These are phyloP conservation scores for Anorthoa munda DNA, from an alignment of 2,888 invertebrate species.

Conservation along the genomic window DNA sequence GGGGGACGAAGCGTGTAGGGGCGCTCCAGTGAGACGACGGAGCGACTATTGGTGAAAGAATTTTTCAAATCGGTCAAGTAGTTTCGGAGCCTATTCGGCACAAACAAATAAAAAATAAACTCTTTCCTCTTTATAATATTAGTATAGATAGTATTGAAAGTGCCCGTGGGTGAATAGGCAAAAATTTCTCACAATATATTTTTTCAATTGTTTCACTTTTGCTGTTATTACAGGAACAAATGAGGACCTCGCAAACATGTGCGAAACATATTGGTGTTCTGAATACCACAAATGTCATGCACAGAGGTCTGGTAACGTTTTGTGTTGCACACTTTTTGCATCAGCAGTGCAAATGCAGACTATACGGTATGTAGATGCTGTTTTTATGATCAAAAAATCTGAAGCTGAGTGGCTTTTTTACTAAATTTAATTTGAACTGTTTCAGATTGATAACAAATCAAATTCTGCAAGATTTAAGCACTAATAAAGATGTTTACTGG, in stretches of 20 bases:
- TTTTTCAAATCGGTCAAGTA: too few relatives aligned
- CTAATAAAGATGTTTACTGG: conserved; percentile 94
- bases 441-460: conserved; percentile 92
- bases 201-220: too few relatives aligned
- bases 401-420: neutral
- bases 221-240: conserved; percentile 26
- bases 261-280: conserved; percentile 95
- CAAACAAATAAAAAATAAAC: too few relatives aligned
- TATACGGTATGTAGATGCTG: conserved; percentile 90
- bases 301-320: conserved; percentile 91
- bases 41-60: too few relatives aligned
- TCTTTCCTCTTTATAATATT: too few relatives aligned
- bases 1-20: too few relatives aligned
- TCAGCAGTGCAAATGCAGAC: conserved; percentile 94
- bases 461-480: conserved; percentile 91
- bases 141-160: too few relatives aligned
- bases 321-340: conserved; percentile 94
- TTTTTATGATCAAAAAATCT: neutral
- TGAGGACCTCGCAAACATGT: conserved; percentile 72
- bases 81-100: too few relatives aligned
- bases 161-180: too few relatives aligned
- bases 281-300: conserved; percentile 97
- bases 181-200: too few relatives aligned
- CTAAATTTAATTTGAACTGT: conserved; percentile 41
- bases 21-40: too few relatives aligned